A percentile compares a stretch with the other conserved stretches of the same genome.
These are phyloP conservation scores for Oryzias curvinotus DNA, from an alignment of 2,113 vertebrate species.

Conservation along the genomic window DNA sequence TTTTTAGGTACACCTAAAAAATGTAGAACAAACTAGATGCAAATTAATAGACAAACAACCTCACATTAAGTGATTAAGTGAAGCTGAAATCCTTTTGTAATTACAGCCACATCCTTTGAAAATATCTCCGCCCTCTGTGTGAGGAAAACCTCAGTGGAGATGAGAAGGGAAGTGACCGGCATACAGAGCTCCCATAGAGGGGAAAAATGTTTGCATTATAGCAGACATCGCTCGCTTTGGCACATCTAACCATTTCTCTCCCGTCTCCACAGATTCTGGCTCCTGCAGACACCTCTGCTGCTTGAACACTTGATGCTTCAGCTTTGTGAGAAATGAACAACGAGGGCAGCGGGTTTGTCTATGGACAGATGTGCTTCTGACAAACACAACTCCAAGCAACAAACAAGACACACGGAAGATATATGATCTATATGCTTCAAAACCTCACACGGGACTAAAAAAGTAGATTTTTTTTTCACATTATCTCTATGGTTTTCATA, in stretches of 20 bases:
- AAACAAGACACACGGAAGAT: conserved; percentile 2
- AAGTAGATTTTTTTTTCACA: neutral
- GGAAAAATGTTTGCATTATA: neutral
- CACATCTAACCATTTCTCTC: conserved; percentile 2
- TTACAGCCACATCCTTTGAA: conserved; percentile 31
- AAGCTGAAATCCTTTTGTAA: conserved; percentile 26
- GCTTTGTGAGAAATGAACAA: conserved; percentile 15
- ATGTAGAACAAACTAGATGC: conserved; percentile 9
- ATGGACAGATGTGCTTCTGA: neutral
- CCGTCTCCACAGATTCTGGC: conserved; percentile 7
- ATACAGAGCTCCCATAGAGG: conserved; percentile 49
- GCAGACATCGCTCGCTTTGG: neutral
- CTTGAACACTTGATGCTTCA: conserved; percentile 22
- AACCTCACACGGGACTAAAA: too few species aligned
- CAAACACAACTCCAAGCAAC: conserved; percentile 1
- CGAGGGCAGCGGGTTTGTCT: conserved; percentile 17
- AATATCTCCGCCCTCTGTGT: conserved; percentile 26
- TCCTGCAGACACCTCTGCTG: conserved; percentile 14
- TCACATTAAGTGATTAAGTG: conserved; percentile 18
- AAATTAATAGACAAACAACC: conserved; percentile 15
- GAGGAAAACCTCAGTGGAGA: conserved; percentile 24
- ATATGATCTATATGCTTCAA: neutral
- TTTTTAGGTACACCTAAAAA: neutral
- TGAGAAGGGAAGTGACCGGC: conserved; percentile 50
- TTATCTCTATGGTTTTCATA: conserved; percentile 29